Evolutionary conservation across 37 sponge, comb jelly and placozoan species (phyloP), one percentile per base, ranked within the genome.

Genomic region (Haliclona indistincta): DNA sequence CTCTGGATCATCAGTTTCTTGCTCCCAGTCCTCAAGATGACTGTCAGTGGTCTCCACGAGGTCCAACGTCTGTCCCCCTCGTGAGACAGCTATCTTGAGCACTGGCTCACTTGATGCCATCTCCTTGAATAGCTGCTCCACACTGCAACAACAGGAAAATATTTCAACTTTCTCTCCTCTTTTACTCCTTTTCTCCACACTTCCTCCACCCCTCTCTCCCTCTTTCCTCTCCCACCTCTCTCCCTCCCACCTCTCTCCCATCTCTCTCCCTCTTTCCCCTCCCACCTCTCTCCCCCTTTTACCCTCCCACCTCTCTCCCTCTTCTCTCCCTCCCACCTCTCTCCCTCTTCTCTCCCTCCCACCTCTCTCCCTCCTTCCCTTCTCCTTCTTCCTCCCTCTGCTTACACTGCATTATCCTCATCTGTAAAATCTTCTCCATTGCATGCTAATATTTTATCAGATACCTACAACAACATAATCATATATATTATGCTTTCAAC

Each of bases 381-480:
- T 68, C 1, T 63, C 33, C 34, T 2, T 52, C 30, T 40, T 29
- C 43, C 54, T 71, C 72, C 26, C 11, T 35, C 67, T 39, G 30
- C 60, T 74, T 47, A 1, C n/a, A 6, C 1, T 4, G 5, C 75
- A 65, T 2, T 66, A 36, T 25, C 25, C 19, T 73, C 58, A 22
- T 87, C 80, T 56, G 81, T 81, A 65, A 87, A 87, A 70, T 87
- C 87, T 39, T 52, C 70, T 43, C 89, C 89, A 79, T 89, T 89
- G 64, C 89, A 89, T 30, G 89, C 89, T 8, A 89, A 61, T 29
- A 89, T 79, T n/a, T 84, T 65, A 38, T 89, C 89, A 25, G 32
- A 4, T 64, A 4, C 65, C 3, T 28, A 7, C 56, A 55, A 32
- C 19, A 4, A n/a, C n/a, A n/a, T n/a, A n/a, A n/a, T n/a, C n/a